Evolutionary conservation across 2,797 vertebrate species (phyloP).

Genomic region (Eurystomus glaucurus): DNA sequence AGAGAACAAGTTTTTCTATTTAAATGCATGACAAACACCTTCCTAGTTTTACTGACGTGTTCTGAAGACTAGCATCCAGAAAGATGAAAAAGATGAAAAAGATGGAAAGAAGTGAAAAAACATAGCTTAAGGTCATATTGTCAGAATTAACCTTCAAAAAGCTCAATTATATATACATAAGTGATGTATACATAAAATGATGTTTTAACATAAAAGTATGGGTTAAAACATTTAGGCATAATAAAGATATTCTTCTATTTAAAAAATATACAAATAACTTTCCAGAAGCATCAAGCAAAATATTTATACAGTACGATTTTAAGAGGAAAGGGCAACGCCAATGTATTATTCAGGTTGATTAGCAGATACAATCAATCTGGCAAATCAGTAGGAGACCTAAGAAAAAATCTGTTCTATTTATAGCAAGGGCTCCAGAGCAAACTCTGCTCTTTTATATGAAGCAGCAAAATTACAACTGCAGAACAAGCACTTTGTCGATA

Average conservation of each 20-base stretch:
- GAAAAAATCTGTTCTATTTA: slow-evolving; percentile 80
- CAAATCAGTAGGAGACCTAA: slow-evolving; percentile 71
- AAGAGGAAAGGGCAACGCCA: slow-evolving; percentile 18
- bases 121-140: background rate
- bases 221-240: background rate
- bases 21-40: background rate
- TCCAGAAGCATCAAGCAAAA: slow-evolving; percentile 6
- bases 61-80: background rate
- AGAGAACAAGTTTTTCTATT: background rate
- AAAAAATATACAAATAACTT: background rate
- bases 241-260: background rate
- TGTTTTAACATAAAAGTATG: background rate
- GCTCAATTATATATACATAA: background rate
- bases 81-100: background rate
- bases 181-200: background rate
- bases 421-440: slow-evolving; percentile 71
- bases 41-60: background rate
- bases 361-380: slow-evolving; percentile 74
- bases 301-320: slow-evolving; percentile 12
- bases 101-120: background rate
- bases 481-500: slow-evolving; percentile 80
- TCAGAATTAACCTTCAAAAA: background rate
- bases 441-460: slow-evolving; percentile 69
- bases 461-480: slow-evolving; percentile 80
- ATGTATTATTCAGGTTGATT: slow-evolving; percentile 73